These are phyloP conservation scores for Cheilosia pagana DNA, from an alignment of 2,888 invertebrate species.

Conservation along the genomic window DNA sequence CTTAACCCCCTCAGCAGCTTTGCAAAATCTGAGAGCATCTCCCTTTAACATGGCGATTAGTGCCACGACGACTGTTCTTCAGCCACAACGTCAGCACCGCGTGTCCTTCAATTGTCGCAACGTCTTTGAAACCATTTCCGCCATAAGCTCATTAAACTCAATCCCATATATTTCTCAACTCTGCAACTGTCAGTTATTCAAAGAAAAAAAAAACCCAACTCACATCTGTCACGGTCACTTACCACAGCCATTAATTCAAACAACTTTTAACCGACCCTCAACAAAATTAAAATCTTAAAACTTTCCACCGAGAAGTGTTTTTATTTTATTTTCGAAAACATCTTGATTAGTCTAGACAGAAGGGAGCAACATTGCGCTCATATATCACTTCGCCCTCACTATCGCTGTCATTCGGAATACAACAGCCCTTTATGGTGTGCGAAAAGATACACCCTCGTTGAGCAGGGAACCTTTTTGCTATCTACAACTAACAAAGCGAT, in stretches of 20 bases:
- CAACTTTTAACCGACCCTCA: neutral
- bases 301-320: neutral
- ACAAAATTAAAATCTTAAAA: slow-evolving; percentile 11
- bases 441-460: slow-evolving; percentile 18
- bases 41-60: too few species aligned
- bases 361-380: slow-evolving; percentile 16
- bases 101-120: too few species aligned
- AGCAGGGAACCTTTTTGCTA: neutral
- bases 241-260: neutral
- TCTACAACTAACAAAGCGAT: slow-evolving; percentile 41
- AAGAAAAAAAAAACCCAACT: neutral
- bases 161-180: neutral
- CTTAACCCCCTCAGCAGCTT: too few species aligned
- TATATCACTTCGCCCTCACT: slow-evolving; percentile 29
- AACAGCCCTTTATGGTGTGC: neutral
- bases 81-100: too few species aligned
- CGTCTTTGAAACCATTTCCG: neutral
- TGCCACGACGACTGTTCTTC: too few species aligned
- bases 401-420: neutral
- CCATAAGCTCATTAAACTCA: neutral
- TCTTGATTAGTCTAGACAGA: slow-evolving; percentile 41
- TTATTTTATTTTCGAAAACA: slow-evolving; percentile 21
- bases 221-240: slow-evolving; percentile 1
- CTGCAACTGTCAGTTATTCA: neutral
- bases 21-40: too few species aligned